A percentile compares a stretch with the other conserved stretches of the same genome.
Conservation (phyloP, 2,797 vertebrate genomes). For the Gymnothorax reevesii region DNA sequence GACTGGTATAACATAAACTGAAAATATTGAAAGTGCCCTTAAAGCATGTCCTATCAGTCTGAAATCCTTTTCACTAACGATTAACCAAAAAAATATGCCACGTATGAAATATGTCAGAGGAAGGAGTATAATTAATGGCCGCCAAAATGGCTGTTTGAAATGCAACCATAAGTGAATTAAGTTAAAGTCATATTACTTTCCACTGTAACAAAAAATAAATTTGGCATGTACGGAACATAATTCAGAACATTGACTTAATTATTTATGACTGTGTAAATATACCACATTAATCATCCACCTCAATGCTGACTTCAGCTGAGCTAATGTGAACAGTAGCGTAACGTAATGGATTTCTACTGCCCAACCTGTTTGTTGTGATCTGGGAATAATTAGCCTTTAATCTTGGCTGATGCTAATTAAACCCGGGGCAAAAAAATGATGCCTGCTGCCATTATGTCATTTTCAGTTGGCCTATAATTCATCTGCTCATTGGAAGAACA, state of each 20-base stretch:
- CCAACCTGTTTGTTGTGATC: conserved; percentile 50
- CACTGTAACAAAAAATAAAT: not conserved
- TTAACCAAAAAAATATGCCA: conserved; percentile 11
- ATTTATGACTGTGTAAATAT: conserved; percentile 57
- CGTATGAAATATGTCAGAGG: conserved; percentile 25
- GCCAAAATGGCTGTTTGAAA: too few relatives aligned
- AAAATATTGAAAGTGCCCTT: too few relatives aligned
- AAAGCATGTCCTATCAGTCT: too few relatives aligned
- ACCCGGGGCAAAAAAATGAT: not conserved
- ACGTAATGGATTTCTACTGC: conserved; percentile 56
- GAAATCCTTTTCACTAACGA: not conserved
- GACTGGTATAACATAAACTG: too few relatives aligned
- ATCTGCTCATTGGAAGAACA: not conserved
- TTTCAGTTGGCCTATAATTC: not conserved
- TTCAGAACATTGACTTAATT: conserved; percentile 35
- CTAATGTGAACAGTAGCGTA: conserved; percentile 39
- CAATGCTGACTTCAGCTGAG: conserved; percentile 55
- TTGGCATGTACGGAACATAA: conserved; percentile 23
- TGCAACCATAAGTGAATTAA: too few relatives aligned
- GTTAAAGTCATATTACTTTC: too few relatives aligned
- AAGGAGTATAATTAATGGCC: too few relatives aligned
- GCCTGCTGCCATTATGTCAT: not conserved
- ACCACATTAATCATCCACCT: conserved; percentile 31
- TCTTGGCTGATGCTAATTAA: conserved; percentile 32
- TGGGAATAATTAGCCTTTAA: conserved; percentile 35